Base-by-base conservation (phyloP, 2,888 invertebrate genomes). In the Epirrita christyi region DNA sequence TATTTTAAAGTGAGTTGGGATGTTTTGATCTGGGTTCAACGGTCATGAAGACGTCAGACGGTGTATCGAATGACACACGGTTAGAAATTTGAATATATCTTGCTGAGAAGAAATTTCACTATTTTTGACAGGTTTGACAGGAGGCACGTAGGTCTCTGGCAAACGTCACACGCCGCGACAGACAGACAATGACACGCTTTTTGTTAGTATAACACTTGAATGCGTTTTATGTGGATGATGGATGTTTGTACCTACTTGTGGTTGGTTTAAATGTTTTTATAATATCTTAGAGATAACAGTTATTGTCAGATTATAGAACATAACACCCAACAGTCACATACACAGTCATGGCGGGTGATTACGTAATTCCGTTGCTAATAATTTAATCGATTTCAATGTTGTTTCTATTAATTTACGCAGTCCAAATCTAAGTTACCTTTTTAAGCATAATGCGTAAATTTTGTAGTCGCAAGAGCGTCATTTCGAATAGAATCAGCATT, bases 101-200 rank as follows among this genome's bases (percentile, higher is more conserved):
- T 84, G 86, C 86, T 85, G 89, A 83, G 88, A 84, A 84, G 81
- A 84, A 84, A 83, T 88, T 85, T 87, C 79, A 81, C 84, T 80
- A 75, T 80, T 82, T 78, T 78, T 85, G 88, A 88, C 85, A 81
- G 81, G 71, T 79, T 73, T 78, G 85, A 85, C 81, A 70, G 70
- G 68, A 72, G 73, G 70, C 74, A 67, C 64, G 72, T 68, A 67
- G 67, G 67, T 68, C 65, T 71, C 66, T 63, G 66, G 68, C 61
- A 42, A 63, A 68, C 68, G 70, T 63, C 68, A 72, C 68, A 68
- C 66, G 66, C 70, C 71, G 73, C 65, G 64, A 68, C 68, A 64
- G 73, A 65, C 64, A 63, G 68, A 70, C 73, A 77, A 72, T 72
- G 81, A 79, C 78, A 76, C 61, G 76, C 67, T 76, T 76, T 79